phyloP scores from a whole-genome alignment of 2,113 vertebrate genomes.

The Ctenodactylus gundi region DNA sequence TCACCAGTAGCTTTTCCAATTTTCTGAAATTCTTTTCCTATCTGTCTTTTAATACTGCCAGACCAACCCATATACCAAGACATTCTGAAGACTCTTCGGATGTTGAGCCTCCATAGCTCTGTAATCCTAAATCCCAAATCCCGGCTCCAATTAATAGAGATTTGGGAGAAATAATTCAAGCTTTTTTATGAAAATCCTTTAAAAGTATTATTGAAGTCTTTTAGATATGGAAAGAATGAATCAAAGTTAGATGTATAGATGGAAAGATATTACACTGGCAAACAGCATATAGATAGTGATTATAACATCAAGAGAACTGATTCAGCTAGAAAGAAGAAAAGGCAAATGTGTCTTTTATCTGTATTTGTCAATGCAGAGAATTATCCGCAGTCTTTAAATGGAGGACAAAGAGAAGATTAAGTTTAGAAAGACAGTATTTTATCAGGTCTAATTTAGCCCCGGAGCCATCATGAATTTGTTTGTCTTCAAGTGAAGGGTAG shows the following conservation, averaged over 20 bases:
- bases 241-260: conserved; percentile 12
- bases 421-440: neutral
- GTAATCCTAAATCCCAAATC: neutral
- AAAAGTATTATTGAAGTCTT: neutral
- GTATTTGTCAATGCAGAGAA: neutral
- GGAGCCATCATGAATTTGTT: neutral
- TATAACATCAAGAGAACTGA: neutral
- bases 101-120: neutral
- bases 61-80: neutral
- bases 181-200: neutral
- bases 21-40: neutral
- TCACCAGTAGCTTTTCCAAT: neutral
- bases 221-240: neutral
- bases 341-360: neutral
- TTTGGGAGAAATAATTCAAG: neutral
- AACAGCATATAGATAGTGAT: neutral
- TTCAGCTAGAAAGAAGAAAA: neutral
- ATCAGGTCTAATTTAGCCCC: neutral
- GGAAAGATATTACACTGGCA: neutral
- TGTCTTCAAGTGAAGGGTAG: neutral
- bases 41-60: neutral
- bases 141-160: neutral
- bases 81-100: neutral
- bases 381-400: conserved; percentile 3
- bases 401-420: neutral